Conservation (phyloP, 2,888 invertebrate species). For the Latrodectus elegans region DNA sequence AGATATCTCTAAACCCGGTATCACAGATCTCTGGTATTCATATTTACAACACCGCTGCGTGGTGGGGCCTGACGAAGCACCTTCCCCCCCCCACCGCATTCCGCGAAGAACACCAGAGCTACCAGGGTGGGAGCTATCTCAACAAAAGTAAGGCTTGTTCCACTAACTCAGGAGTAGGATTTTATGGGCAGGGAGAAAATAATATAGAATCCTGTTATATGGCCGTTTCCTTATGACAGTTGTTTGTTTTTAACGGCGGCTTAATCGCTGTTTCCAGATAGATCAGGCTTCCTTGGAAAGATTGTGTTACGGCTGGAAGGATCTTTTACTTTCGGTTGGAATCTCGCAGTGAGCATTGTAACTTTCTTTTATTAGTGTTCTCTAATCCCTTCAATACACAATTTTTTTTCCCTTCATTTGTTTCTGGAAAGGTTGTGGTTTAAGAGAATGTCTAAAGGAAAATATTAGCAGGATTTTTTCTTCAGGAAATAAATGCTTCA, state of each 20-base stretch:
- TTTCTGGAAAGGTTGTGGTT: too few relatives aligned
- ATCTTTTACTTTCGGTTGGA: too few relatives aligned
- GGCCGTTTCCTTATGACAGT: slow-evolving; percentile 23
- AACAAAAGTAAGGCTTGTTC: slow-evolving; percentile 38
- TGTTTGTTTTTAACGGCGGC: slow-evolving; percentile 46
- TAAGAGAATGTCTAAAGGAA: too few relatives aligned
- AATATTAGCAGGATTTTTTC: too few relatives aligned
- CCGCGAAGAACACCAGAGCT: slow-evolving; percentile 26
- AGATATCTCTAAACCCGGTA: not conserved
- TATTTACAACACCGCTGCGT: slow-evolving; percentile 30
- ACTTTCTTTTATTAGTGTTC: too few relatives aligned
- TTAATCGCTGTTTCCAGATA: too few relatives aligned
- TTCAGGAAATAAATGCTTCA: too few relatives aligned
- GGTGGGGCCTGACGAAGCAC: slow-evolving; percentile 19
- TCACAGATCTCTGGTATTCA: slow-evolving; percentile 32
- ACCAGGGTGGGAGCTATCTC: slow-evolving; percentile 31
- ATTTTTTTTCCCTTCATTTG: too few relatives aligned
- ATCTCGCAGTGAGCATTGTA: too few relatives aligned
- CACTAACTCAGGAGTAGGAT: slow-evolving; percentile 12
- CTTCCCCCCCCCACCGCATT: not conserved
- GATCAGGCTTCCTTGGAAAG: too few relatives aligned
- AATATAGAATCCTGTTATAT: slow-evolving; percentile 31
- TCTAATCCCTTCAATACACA: too few relatives aligned
- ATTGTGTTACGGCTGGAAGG: too few relatives aligned
- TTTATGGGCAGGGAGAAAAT: slow-evolving; percentile 48